phyloP scores from a whole-genome alignment of 1,140 invertebrate genomes.

The Amphibalanus amphitrite region DNA sequence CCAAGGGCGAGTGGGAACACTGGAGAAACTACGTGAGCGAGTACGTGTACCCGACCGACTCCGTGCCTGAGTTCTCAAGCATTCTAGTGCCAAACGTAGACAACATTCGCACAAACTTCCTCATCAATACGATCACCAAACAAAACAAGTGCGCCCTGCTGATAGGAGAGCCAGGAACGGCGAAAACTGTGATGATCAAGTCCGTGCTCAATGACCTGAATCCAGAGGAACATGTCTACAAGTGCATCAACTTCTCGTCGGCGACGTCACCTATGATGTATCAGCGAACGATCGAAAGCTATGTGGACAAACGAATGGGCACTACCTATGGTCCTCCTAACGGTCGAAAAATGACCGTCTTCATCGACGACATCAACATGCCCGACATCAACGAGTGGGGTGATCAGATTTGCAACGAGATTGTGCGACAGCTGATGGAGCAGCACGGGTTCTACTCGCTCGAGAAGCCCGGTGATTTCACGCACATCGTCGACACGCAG shows the following conservation, averaged over 20 bases:
- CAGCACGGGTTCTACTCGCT: constrained; percentile 60
- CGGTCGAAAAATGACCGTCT: constrained; percentile 62
- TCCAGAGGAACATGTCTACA: constrained; percentile 55
- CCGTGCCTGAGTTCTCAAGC: constrained; percentile 41
- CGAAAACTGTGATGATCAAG: constrained; percentile 83
- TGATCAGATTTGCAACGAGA: constrained; percentile 72
- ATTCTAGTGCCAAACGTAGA: constrained; percentile 79
- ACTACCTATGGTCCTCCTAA: constrained; percentile 67
- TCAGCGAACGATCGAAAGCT: constrained; percentile 71
- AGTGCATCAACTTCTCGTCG: constrained; percentile 74
- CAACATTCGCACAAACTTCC: constrained; percentile 64
- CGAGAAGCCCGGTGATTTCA: constrained; percentile 68
- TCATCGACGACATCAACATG: constrained; percentile 86
- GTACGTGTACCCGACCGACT: constrained; percentile 55
- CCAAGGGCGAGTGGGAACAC: constrained; percentile 57
- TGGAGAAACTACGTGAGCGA: constrained; percentile 53
- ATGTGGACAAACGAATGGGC: constrained; percentile 72
- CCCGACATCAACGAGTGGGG: constrained; percentile 79
- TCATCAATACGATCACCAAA: constrained; percentile 59
- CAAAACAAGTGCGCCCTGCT: constrained; percentile 63
- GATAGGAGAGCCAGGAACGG: constrained; percentile 75
- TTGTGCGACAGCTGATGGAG: constrained; percentile 75
- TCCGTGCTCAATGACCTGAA: constrained; percentile 56
- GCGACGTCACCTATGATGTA: constrained; percentile 74
- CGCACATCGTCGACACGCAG: constrained; percentile 54